These are phyloP conservation scores for Pocillopora verrucosa DNA, from an alignment of 64 coral and sea anemone species.

Conservation along the genomic window DNA sequence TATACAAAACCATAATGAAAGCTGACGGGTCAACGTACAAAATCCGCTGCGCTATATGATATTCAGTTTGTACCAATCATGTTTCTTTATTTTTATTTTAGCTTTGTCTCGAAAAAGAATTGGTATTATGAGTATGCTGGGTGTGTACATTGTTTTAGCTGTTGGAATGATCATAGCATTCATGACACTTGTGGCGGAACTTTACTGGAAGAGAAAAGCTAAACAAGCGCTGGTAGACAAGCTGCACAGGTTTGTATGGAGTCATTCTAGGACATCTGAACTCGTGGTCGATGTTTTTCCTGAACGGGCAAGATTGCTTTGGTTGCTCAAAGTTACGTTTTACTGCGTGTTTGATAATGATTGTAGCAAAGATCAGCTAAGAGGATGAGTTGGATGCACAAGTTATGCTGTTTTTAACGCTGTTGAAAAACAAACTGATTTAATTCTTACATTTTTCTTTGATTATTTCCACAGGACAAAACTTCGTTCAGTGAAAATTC, in stretches of 20 bases:
- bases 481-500: not conserved
- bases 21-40: no score
- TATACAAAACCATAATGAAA: no score
- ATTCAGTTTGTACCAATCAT: not conserved
- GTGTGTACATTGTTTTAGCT: slow-evolving; percentile 74
- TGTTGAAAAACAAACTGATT: not conserved
- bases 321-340: no score
- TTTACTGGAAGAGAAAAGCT: slow-evolving; percentile 50
- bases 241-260: not conserved
- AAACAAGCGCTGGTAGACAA: slow-evolving; percentile 2
- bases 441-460: not conserved
- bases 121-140: slow-evolving; percentile 61
- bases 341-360: no score
- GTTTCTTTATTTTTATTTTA: not conserved
- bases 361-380: no score
- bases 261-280: no score
- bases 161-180: slow-evolving; percentile 45
- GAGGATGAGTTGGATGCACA: no score
- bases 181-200: slow-evolving; percentile 57
- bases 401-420: not conserved
- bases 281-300: no score
- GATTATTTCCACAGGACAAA: not conserved
- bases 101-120: slow-evolving; percentile 60
- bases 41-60: no score
- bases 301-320: no score